Evolutionary conservation across 1,140 invertebrate genomes (phyloP).

Genomic region (Trachymyrmex septentrionalis): DNA sequence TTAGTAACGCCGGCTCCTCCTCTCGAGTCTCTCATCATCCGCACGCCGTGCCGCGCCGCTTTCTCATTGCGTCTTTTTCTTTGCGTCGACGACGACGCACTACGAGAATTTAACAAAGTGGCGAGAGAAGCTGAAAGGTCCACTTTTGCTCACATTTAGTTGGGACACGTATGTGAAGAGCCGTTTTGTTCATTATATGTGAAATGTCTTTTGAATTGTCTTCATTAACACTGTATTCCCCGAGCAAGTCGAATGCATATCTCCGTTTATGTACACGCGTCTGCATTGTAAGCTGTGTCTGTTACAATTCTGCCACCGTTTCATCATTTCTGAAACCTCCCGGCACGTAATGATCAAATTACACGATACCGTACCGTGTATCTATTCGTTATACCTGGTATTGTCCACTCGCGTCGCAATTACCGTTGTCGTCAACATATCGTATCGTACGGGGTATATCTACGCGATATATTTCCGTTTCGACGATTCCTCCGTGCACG

Average conservation of each 20-base stretch:
- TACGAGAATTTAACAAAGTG: constrained; percentile 65
- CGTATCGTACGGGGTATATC: background rate
- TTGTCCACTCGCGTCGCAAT: constrained; percentile 45
- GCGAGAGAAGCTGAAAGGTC: constrained; percentile 48
- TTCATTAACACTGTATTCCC: background rate
- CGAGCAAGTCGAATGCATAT: background rate
- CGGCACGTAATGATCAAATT: constrained; percentile 20
- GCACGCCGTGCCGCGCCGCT: background rate
- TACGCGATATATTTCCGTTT: constrained; percentile 44
- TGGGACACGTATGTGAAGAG: background rate
- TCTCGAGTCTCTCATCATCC: constrained; percentile 52
- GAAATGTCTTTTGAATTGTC: background rate
- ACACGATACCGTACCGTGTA: constrained; percentile 17
- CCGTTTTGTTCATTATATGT: background rate
- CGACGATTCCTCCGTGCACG: constrained; percentile 38
- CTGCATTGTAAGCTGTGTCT: constrained; percentile 4
- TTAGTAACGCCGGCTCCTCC: constrained; percentile 73
- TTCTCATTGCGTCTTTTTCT: constrained; percentile 57
- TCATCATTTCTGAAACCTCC: constrained; percentile 32
- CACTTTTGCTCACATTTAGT: constrained; percentile 45
- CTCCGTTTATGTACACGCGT: background rate
- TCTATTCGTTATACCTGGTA: constrained; percentile 21
- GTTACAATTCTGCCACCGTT: background rate
- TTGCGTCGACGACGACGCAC: constrained; percentile 29
- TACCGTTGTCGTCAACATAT: constrained; percentile 1